Percentiles rank a stretch among this genome's conserved stretches.
Evolutionary conservation across 2,113 vertebrate genomes (phyloP).

Genomic region (Corythoichthys intestinalis): DNA sequence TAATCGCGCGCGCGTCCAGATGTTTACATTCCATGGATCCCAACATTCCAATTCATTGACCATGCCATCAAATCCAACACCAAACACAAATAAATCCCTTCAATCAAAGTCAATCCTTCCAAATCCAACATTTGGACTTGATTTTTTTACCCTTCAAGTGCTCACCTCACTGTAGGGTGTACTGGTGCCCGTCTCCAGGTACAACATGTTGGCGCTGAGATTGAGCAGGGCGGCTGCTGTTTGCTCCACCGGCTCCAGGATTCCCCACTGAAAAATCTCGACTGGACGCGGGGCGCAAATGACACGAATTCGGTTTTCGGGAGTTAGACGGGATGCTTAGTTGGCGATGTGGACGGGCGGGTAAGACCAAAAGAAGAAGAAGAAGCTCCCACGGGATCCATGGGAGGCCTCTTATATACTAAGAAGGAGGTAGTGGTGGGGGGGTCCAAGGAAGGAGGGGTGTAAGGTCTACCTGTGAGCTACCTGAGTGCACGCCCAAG

Average conservation of each 20-base stretch:
- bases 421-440: constrained; percentile 72
- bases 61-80: background rate
- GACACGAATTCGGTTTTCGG: constrained; percentile 53
- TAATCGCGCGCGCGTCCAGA: background rate
- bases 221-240: constrained; percentile 92
- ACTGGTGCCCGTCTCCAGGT: constrained; percentile 94
- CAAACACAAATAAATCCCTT: background rate
- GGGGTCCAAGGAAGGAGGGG: constrained; percentile 73
- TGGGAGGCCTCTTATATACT: constrained; percentile 87
- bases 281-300: constrained; percentile 74
- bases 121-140: background rate
- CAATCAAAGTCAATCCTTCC: background rate
- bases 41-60: background rate
- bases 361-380: background rate
- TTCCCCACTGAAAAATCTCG: constrained; percentile 80
- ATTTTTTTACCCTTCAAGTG: background rate
- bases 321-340: constrained; percentile 14
- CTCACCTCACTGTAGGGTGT: constrained; percentile 98
- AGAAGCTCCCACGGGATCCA: constrained; percentile 83
- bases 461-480: constrained; percentile 83
- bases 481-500: constrained; percentile 85
- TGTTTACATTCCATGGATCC: background rate
- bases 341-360: constrained; percentile 73
- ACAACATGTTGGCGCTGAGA: constrained; percentile 99
- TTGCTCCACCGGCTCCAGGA: constrained; percentile 97